Base-by-base conservation (phyloP, 2,113 vertebrate species). In the Odontophorus gujanensis region DNA sequence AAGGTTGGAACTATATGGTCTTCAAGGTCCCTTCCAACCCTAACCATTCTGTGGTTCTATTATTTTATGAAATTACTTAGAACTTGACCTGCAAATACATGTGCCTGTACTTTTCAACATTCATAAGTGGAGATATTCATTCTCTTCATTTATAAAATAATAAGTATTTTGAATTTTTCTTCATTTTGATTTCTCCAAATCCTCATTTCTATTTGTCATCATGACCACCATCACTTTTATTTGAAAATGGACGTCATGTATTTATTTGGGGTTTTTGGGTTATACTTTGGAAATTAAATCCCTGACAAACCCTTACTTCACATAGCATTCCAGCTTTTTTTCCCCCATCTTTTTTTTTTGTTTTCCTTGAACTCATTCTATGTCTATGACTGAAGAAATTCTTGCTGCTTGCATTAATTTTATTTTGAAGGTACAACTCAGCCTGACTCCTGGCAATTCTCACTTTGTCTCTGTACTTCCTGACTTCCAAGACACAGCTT, bases 381-480 rank as follows among this genome's bases (percentile, higher is more conserved):
- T 66, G 89, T 93, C 55, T 67, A 11, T 36, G 62, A 63, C 32
- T 40, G 66, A 91, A 93, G 16, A 91, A 77, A 32, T 55, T 91
- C n/a, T 81, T 71, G 34, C 42, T 94, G 32, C 51, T 92, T 87
- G 47, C 15, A 92, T 90, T 85, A 88, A 51, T 93, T 91, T 87
- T 92, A 69, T 80, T 66, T 91, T 87, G 63, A 80, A 91, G 21
- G n/a, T 89, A 92, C 85, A 92, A 62, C 9, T 91, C 24, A 43
- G 24, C 45, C 72, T 85, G 42, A 85, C 85, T 93, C 24, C 69
- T 88, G 85, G 92, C 82, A 92, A 77, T 95, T 92, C 85, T 90
- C 36, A 75, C 51, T 86, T 81, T 61, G 45, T 43, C 83, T 88
- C 17, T 93, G 61, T 43, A 63, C 22, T 78, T 90, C 65, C 88